Evolutionary conservation across 2,113 vertebrate genomes (phyloP), one percentile per base, ranked within the genome.

Genomic region (Felis chaus): DNA sequence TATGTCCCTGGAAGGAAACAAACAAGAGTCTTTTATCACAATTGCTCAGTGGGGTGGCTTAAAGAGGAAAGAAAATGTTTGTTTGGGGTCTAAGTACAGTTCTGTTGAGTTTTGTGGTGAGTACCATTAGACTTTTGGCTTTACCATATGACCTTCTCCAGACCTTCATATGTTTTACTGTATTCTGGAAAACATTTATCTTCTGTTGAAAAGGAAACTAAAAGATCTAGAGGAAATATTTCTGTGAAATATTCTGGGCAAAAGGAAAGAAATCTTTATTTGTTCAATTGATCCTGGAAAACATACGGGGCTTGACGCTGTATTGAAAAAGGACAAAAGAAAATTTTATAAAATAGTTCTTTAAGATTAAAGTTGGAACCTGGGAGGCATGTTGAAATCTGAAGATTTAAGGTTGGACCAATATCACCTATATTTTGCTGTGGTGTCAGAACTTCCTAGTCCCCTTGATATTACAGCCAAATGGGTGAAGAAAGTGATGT

Each of bases 221-320:
- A 76, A 93, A 92, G 27, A 74, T 61, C 11, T 63, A 82, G 8
- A 82, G 29, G 65, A 91, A 91, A 7, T 71, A 89, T 39, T 69
- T 85, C 53, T 80, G 79, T 27, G 19, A 93, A 90, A 80, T 93
- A 95, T 36, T 23, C 11, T 85, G 7, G 99, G 98, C 97, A 91
- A 99, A 99, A 99, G 99, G 99, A 98, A 99, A 99, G 98, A 99
- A 99, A 95, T 98, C 98, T 53, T 98, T 99, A 82, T 99, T 99
- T 98, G 99, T 99, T 92, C 99, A 99, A 97, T 98, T 99, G 3
- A 99, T 99, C 66, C 97, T 99, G 97, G 99, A 99, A 97, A 99
- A 99, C 93, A 99, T 99, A 91, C 99, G 99, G 99, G 99, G 98
- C 98, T 98, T 99, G 99, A 99, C 71, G 99, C 99, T 15, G 99